Base-by-base conservation (phyloP, 2,797 vertebrate genomes). In the Muraenolepis orangiensis region DNA sequence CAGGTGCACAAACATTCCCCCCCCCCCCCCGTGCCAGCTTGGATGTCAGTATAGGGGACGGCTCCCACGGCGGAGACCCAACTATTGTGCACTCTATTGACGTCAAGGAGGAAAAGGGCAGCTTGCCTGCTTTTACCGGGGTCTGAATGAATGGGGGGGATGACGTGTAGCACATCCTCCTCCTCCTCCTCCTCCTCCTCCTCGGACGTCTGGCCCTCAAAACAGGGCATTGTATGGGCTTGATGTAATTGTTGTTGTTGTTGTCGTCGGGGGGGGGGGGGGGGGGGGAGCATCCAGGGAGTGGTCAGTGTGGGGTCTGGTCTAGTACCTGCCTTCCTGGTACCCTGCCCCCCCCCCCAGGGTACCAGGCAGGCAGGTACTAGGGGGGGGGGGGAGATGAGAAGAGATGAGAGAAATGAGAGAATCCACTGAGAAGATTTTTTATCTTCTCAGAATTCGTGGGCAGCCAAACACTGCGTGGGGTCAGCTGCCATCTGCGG, bases 81-180 rank as follows among this genome's bases (percentile, higher is more conserved):
- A 14, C 82, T 79, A 89, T 91, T 93, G 90, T 91, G 82, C 78
- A 30, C n/a, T n/a, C n/a, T n/a, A 42, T 72, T 88, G 87, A 87
- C 76, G 86, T 85, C 88, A 82, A 85, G 90, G 90, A 90, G 92
- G 91, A 85, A 90, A 90, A 90, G 92, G 91, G 85, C 70, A 23
- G 70, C 30, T 87, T 84, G 69, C 87, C 78, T 79, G 80, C 83
- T 79, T 73, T n/a, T 81, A 85, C 85, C 88, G 82, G 76, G 84
- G 78, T 79, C 85, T 87, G 79, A 16, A 13, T 29, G 80, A 75
- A 76, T 76, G 75, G 80, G 38, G 40, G 26, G 80, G 75, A n/a
- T n/a, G 76, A 85, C 72, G 32, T 89, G 88, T 72, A 69, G 84
- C 79, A 90, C 86, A 87, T 91, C 89, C 90, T 91, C 86, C n/a